Percentiles rank a stretch among this genome's conserved stretches.
Evolutionary conservation across 1,140 invertebrate species (phyloP).

Genomic region (Pantala flavescens): DNA sequence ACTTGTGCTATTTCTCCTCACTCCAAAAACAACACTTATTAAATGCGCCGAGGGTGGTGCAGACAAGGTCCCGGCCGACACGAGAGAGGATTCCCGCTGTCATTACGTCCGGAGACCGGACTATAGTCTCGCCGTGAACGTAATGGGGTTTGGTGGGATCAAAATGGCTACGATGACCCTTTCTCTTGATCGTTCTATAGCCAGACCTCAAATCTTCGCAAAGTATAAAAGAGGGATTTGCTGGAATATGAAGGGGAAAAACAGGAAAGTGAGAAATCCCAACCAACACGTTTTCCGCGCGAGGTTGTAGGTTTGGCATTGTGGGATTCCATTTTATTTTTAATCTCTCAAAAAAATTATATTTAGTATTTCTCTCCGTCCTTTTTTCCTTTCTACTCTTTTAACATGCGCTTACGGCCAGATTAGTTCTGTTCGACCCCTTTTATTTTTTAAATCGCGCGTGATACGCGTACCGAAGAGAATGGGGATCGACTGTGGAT

Average conservation of each 20-base stretch:
- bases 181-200: neutral
- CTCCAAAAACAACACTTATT: too few species aligned
- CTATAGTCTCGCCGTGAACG: slow-evolving; percentile 4
- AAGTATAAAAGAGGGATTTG: neutral
- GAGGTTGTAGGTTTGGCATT: neutral
- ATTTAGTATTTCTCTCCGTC: too few species aligned
- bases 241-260: neutral
- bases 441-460: too few species aligned
- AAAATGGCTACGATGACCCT: neutral
- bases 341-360: too few species aligned
- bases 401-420: too few species aligned
- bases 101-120: neutral
- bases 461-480: too few species aligned
- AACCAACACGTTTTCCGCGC: neutral
- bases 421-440: too few species aligned
- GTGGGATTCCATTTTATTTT: neutral
- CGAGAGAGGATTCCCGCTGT: neutral
- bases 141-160: neutral
- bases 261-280: neutral
- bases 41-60: neutral
- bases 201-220: neutral
- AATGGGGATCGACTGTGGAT: too few species aligned
- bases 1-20: too few species aligned
- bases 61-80: neutral
- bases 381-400: too few species aligned